These are phyloP conservation scores for Iselma pallidipennis DNA, from an alignment of 2,888 invertebrate species.

Conservation along the genomic window DNA sequence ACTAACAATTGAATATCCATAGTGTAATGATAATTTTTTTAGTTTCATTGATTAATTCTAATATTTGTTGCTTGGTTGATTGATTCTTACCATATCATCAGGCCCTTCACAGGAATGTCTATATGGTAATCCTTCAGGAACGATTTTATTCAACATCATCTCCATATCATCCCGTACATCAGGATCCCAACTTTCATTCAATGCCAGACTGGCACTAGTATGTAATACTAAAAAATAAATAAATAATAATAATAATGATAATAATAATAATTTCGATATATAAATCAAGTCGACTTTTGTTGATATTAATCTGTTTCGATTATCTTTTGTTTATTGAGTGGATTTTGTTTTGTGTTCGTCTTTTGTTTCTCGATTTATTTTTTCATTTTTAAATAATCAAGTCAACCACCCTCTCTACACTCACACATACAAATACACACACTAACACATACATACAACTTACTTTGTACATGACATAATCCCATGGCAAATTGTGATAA, in stretches of 20 bases:
- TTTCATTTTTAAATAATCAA: neutral
- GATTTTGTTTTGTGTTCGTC: no score
- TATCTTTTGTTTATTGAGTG: no score
- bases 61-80: neutral
- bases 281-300: no score
- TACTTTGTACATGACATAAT: slow-evolving; percentile 96
- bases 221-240: slow-evolving; percentile 91
- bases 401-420: no score
- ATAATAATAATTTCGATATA: no score
- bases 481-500: slow-evolving; percentile 93
- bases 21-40: no score
- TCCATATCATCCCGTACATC: slow-evolving; percentile 98
- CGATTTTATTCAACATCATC: slow-evolving; percentile 99
- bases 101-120: slow-evolving; percentile 98
- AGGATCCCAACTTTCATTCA: slow-evolving; percentile 99
- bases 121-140: slow-evolving; percentile 95
- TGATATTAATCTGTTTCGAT: no score
- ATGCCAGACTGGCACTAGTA: slow-evolving; percentile 95
- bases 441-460: slow-evolving; percentile 56
- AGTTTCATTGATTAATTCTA: no score
- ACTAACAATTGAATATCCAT: neutral
- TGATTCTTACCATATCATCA: slow-evolving; percentile 88
- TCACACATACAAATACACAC: no score
- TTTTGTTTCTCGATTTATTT: neutral
- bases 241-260: slow-evolving; percentile 21